Evolutionary conservation across 2,888 invertebrate genomes (phyloP).

Genomic region (Neocrepidodera transversa): DNA sequence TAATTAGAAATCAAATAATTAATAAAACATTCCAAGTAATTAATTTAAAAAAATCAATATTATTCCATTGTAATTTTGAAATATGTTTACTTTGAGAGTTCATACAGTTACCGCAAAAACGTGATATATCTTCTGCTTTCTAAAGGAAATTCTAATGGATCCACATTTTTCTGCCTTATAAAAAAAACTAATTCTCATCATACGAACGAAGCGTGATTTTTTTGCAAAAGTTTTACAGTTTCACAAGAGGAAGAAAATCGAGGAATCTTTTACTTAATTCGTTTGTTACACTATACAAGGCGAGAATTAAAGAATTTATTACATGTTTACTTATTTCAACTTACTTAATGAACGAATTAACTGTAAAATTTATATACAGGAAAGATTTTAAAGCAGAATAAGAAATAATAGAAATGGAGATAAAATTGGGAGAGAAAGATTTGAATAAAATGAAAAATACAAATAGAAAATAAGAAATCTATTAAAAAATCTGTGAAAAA

Average conservation of each 20-base stretch:
- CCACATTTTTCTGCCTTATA: slow-evolving; percentile 38
- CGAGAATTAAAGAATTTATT: background rate
- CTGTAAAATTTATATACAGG: background rate
- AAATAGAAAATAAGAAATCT: too few species aligned
- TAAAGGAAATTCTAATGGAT: slow-evolving; percentile 37
- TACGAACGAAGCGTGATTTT: slow-evolving; percentile 9
- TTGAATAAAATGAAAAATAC: too few species aligned
- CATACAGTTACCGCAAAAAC: slow-evolving; percentile 15
- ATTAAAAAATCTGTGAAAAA: too few species aligned
- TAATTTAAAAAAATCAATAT: too few species aligned
- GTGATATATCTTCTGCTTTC: slow-evolving; percentile 29
- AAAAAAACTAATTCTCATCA: slow-evolving; percentile 15
- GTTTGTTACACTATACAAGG: slow-evolving; percentile 8
- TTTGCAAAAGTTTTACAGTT: slow-evolving; percentile 10
- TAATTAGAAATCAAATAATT: too few species aligned
- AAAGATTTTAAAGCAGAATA: too few species aligned
- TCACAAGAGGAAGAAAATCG: slow-evolving; percentile 1
- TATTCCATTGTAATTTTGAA: background rate
- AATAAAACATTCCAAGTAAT: too few species aligned
- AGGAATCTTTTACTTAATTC: slow-evolving; percentile 3
- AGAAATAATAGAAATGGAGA: too few species aligned
- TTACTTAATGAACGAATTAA: background rate
- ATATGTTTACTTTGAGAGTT: background rate
- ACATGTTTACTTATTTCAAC: background rate
- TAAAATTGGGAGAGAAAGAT: too few species aligned